phyloP scores from a whole-genome alignment of 2,113 vertebrate species.

The Oncorhynchus tshawytscha region DNA sequence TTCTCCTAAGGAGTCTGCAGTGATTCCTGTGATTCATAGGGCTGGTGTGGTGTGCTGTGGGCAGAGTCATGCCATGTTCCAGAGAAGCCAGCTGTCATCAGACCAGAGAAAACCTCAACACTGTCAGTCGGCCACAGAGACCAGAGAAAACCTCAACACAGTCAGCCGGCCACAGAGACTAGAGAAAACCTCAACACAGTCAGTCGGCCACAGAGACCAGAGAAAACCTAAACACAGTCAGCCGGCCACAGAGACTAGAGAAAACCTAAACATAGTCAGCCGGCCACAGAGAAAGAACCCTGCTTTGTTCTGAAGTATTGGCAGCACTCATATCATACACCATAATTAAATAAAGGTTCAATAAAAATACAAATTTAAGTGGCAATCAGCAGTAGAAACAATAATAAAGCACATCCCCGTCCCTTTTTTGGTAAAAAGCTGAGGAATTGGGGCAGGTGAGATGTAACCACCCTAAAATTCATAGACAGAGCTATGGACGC shows the following conservation, averaged over 20 bases:
- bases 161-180: too few relatives aligned
- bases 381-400: too few relatives aligned
- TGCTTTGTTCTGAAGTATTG: constrained; percentile 22
- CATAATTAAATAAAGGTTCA: constrained; percentile 43
- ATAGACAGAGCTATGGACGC: too few relatives aligned
- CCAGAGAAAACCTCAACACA: constrained; percentile 10
- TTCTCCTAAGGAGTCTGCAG: background rate
- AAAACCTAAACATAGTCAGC: constrained; percentile 29
- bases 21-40: background rate
- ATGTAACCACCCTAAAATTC: too few relatives aligned
- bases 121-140: constrained; percentile 18
- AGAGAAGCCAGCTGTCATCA: constrained; percentile 60
- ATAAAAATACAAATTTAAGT: too few relatives aligned
- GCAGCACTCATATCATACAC: constrained; percentile 14
- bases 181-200: constrained; percentile 32
- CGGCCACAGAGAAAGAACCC: constrained; percentile 16
- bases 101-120: constrained; percentile 32
- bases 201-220: constrained; percentile 5
- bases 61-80: constrained; percentile 50
- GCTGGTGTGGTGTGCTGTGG: constrained; percentile 39
- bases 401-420: too few relatives aligned
- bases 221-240: constrained; percentile 1
- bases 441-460: too few relatives aligned
- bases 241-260: constrained; percentile 4
- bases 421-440: too few relatives aligned